A percentile compares a stretch with the other conserved stretches of the same genome.
These are phyloP conservation scores for Oncorhynchus kisutch DNA, from an alignment of 2,113 vertebrate species.

Conservation along the genomic window DNA sequence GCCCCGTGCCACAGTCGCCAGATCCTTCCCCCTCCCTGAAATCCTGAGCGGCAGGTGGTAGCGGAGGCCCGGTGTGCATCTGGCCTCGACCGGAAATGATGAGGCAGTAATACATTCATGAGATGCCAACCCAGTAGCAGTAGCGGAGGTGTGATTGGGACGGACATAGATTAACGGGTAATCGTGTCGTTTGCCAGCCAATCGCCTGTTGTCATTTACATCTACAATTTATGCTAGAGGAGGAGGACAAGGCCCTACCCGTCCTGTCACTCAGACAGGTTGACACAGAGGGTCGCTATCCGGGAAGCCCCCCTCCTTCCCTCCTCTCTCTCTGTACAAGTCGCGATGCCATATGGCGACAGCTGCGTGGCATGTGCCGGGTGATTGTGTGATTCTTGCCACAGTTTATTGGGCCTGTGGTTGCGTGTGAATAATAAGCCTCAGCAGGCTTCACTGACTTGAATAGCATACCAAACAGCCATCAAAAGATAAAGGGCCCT, in stretches of 20 bases:
- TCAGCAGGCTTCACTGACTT: background rate
- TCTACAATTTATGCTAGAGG: constrained; percentile 10
- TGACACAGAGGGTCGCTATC: constrained; percentile 37
- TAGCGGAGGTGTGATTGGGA: background rate
- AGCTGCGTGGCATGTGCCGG: constrained; percentile 6
- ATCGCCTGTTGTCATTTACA: constrained; percentile 34
- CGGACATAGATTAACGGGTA: constrained; percentile 9
- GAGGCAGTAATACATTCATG: constrained; percentile 60
- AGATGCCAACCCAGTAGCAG: too few relatives aligned
- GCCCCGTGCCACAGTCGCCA: background rate
- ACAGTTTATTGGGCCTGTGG: background rate
- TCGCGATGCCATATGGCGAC: constrained; percentile 14
- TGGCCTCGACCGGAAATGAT: constrained; percentile 57
- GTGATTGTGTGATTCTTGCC: background rate
- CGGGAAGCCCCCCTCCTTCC: constrained; percentile 18
- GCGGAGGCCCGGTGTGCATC: constrained; percentile 64
- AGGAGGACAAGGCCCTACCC: background rate
- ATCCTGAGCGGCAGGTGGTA: constrained; percentile 71
- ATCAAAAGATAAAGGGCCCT: background rate
- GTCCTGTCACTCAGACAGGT: background rate
- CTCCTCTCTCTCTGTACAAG: background rate
- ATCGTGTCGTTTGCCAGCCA: constrained; percentile 18
- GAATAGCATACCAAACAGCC: background rate
- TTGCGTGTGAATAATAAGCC: constrained; percentile 4
- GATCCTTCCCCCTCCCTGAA: constrained; percentile 40